These are phyloP conservation scores for Coregonus ussuriensis DNA, from an alignment of 2,797 vertebrate species.

Conservation along the genomic window DNA sequence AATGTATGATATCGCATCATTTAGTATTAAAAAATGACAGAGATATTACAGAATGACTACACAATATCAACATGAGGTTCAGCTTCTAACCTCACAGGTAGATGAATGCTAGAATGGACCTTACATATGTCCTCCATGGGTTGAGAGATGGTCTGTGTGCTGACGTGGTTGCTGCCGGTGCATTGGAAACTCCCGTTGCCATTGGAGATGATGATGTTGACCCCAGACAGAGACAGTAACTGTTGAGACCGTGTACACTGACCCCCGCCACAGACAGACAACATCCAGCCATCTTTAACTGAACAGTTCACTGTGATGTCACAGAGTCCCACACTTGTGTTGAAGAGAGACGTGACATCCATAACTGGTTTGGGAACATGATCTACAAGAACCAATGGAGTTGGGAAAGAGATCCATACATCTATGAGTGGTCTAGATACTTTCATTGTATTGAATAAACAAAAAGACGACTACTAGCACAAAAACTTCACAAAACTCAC, in stretches of 20 bases:
- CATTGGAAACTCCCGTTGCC: slow-evolving; percentile 34
- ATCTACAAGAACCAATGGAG: slow-evolving; percentile 14
- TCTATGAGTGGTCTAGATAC: not conserved
- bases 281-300: slow-evolving; percentile 21
- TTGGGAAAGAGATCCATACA: not conserved
- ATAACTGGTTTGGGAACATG: slow-evolving; percentile 38
- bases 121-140: slow-evolving; percentile 32
- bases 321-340: slow-evolving; percentile 37
- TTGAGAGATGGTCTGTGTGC: slow-evolving; percentile 4
- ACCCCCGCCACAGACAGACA: rapidly evolving
- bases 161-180: not conserved
- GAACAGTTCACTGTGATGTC: slow-evolving; percentile 58
- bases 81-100: too few relatives aligned
- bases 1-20: too few relatives aligned
- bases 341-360: not conserved
- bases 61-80: too few relatives aligned
- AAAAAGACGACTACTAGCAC: too few relatives aligned
- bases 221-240: not conserved
- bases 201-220: slow-evolving; percentile 37
- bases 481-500: slow-evolving; percentile 39
- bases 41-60: too few relatives aligned
- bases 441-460: too few relatives aligned
- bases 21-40: too few relatives aligned
- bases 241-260: not conserved
- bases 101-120: too few relatives aligned